These are phyloP conservation scores for Lycaon pictus DNA, from an alignment of 2,113 vertebrate species.

Conservation along the genomic window DNA sequence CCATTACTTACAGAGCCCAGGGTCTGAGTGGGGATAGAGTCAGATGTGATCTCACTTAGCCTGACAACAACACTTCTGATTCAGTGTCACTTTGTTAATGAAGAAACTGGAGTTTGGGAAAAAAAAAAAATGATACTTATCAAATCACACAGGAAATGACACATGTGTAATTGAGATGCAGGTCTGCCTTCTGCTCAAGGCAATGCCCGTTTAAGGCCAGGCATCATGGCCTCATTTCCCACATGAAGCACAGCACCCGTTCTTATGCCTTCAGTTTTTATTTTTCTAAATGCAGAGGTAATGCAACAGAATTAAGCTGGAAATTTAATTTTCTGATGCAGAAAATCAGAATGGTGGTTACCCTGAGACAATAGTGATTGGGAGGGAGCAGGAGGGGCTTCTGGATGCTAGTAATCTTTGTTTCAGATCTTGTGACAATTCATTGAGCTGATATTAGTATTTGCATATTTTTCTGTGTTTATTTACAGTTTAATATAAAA, in stretches of 20 bases:
- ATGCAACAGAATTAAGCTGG: neutral
- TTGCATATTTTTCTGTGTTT: neutral
- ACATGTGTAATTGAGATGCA: no score
- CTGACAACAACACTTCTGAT: neutral
- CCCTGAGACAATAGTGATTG: neutral
- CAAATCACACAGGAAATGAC: neutral
- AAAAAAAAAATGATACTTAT: neutral
- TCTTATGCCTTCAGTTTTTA: neutral
- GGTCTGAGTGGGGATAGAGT: neutral
- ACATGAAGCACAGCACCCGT: rapidly evolving
- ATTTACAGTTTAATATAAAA: neutral
- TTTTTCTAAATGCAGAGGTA: neutral
- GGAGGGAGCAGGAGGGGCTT: no score
- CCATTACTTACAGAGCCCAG: neutral
- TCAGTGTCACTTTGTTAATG: neutral
- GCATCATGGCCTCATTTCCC: no score
- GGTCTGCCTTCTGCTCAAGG: neutral
- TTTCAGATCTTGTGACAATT: neutral
- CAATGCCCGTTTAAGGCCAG: rapidly evolving
- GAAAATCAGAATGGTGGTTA: neutral
- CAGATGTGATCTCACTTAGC: neutral
- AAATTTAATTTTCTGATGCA: neutral
- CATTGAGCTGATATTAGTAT: neutral
- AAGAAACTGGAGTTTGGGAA: neutral
- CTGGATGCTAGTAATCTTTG: neutral